Evolutionary conservation across 2,888 invertebrate species (phyloP).

Genomic region (Eupithecia tripunctaria): DNA sequence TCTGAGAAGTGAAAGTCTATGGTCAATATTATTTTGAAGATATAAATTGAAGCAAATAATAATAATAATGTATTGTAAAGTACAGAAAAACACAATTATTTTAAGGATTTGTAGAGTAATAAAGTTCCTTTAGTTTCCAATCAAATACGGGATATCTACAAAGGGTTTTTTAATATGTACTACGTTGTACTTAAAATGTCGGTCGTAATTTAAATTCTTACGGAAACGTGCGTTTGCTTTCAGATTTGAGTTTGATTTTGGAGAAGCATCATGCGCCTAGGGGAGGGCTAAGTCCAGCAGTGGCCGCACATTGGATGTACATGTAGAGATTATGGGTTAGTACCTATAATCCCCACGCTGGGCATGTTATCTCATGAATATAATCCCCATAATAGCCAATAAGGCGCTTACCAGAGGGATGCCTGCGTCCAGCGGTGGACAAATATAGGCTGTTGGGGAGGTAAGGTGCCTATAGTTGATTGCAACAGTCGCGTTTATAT

Average conservation of each 20-base stretch:
- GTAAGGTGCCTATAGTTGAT: too few relatives aligned
- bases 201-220: neutral
- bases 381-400: too few relatives aligned
- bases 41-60: neutral
- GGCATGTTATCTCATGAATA: too few relatives aligned
- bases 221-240: neutral
- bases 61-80: neutral
- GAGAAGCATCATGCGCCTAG: neutral
- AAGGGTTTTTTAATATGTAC: neutral
- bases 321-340: neutral
- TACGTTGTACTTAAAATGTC: neutral
- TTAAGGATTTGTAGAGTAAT: neutral
- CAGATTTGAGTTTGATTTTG: neutral
- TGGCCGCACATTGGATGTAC: neutral
- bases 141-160: neutral
- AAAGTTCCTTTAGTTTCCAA: neutral
- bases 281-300: neutral
- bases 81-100: neutral
- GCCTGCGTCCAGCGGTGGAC: too few relatives aligned
- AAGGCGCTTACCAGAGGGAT: too few relatives aligned
- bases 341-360: too few relatives aligned
- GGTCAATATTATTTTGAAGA: neutral
- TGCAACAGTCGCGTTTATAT: too few relatives aligned
- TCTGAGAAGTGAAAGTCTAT: neutral
- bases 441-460: too few relatives aligned